Evolutionary conservation across 1,140 invertebrate species (phyloP), one percentile per base, ranked within the genome.

Genomic region (Bicyclus anynana): DNA sequence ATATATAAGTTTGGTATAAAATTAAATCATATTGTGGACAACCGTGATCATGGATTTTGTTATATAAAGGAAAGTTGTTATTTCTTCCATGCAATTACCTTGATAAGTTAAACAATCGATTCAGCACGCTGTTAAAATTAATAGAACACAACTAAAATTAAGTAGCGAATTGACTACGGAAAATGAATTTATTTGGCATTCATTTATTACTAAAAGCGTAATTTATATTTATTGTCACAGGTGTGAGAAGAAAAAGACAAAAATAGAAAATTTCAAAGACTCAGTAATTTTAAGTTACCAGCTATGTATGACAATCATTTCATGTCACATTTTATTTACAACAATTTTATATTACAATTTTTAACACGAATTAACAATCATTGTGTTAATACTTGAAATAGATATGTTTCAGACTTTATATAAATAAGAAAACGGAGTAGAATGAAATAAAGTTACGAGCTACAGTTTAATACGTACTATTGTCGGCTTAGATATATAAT

Each of bases 181-280:
- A 48, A 50, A 42, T 12, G 27, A 53, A n/a, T 51, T 65, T 42
- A 49, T 82, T 80, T 84, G 75, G 81, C 81, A 72, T 74, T 77
- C 72, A 65, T 74, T 53, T 84, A 85, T 81, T 67, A 69, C 78
- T 85, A 87, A 73, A 82, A 87, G 82, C 82, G 77, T 87, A 83
- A 81, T 80, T 77, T 84, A 84, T 70, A 83, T 80, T 87, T 87
- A 87, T 87, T 87, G 84, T 87, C 84, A 85, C 78, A 85, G 77
- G 72, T 80, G 77, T 83, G 75, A 83, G 76, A 77, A 82, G 66
- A 76, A 74, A 72, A 67, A 55, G 62, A 77, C 54, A 73, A 71
- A 69, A 72, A 77, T 72, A 70, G 59, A 70, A 23, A 72, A 65
- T 60, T 71, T 64, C 61, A 69, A 49, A 76, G 72, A 67, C 40